Base-by-base conservation (phyloP, 2,888 invertebrate species). In the Hirudinaria manillensis region DNA sequence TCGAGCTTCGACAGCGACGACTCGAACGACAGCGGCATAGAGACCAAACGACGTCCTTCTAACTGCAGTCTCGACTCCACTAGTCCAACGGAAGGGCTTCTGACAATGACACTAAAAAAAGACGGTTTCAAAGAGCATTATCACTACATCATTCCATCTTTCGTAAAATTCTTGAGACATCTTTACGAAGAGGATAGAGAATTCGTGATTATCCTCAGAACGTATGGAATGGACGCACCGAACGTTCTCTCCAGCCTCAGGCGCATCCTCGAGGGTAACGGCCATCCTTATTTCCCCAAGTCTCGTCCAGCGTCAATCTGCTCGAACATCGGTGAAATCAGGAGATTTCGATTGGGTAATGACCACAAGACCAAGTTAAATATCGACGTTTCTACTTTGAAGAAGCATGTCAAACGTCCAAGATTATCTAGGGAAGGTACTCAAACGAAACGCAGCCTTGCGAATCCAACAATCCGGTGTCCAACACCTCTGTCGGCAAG, bases 91-190 rank as follows among this genome's bases (percentile, higher is more conserved):
- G 32, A 68, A 68, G 24, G 24, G 10, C 61, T 29, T 61, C 61
- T 61, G 61, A 61, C 61, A 61, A 61, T 61, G 61, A 61, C 61
- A 13, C 7, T 61, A 78, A 29, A 61, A 1, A 61, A n/a, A 61
- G 82, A 83, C 68, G 82, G 82, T 27, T 80, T 79, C 51, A 61
- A 7, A 61, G 61, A 61, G 4, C 81, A 72, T 6, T 85, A 84
- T 76, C 84, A 85, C 78, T 84, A 85, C 76, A 81, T 85, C 36
- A 79, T 85, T 3, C 84, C 84, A 0, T 82, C 84, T 2, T 81
- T 85, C 38, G 83, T 84, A 75, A 80, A 81, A 67, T 80, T 83
- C 4, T 79, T 85, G 45, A 78, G 81, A 56, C 75, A 81, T 68
- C 80, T 85, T 0, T 77, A 78, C 32, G 78, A 81, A 72, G 76